Conservation (phyloP, 2,888 invertebrate species). For the Agrotis puta region DNA sequence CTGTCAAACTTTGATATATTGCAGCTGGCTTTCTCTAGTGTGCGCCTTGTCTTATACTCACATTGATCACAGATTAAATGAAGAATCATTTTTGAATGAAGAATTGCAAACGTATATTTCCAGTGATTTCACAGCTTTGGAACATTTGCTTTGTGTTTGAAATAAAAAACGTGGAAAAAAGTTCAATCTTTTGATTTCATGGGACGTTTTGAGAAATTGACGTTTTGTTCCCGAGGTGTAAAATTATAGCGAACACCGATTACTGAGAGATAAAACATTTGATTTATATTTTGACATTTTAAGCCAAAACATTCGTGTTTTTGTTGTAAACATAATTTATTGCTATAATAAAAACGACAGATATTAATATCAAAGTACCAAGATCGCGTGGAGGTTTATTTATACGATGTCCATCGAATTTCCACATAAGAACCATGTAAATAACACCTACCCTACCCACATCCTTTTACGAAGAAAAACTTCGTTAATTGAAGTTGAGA, state of each 20-base stretch:
- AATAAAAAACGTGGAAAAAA: constrained; percentile 53
- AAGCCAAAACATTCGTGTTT: constrained; percentile 85
- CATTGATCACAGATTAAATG: constrained; percentile 83
- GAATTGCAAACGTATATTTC: constrained; percentile 67
- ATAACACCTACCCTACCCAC: constrained; percentile 41
- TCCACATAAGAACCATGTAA: constrained; percentile 26
- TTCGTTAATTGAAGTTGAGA: constrained; percentile 40
- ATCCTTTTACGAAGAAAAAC: constrained; percentile 45
- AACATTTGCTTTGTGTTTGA: constrained; percentile 21
- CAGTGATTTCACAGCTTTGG: constrained; percentile 42
- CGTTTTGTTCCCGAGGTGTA: constrained; percentile 84
- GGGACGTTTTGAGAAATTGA: constrained; percentile 80
- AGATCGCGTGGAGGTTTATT: constrained; percentile 55
- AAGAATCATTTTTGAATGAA: constrained; percentile 67
- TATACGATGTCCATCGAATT: constrained; percentile 44
- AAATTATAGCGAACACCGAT: constrained; percentile 80
- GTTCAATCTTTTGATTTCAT: constrained; percentile 73
- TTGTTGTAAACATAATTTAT: constrained; percentile 84
- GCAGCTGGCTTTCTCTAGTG: constrained; percentile 86
- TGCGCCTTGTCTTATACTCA: constrained; percentile 87
- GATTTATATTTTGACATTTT: constrained; percentile 87
- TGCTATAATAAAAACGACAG: constrained; percentile 82
- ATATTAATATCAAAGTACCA: constrained; percentile 70
- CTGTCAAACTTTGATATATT: constrained; percentile 91
- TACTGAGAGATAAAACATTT: constrained; percentile 78